Percentiles rank a stretch among this genome's conserved stretches.
Evolutionary conservation across 1,140 invertebrate genomes (phyloP).

Genomic region (Habropoda laboriosa): DNA sequence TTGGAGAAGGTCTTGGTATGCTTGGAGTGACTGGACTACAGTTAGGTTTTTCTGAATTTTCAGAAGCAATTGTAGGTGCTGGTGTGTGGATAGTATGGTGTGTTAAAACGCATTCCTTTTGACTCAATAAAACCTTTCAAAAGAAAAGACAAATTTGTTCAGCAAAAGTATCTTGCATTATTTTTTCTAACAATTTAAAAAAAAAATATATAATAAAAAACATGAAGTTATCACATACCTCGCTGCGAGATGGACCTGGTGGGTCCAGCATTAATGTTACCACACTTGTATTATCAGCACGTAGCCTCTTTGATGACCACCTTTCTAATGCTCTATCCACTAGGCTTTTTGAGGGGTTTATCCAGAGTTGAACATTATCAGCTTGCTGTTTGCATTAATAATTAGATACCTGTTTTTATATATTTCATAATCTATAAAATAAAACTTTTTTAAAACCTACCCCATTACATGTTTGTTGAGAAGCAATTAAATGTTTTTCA

Average conservation of each 20-base stretch:
- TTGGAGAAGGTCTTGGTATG: conserved; percentile 17
- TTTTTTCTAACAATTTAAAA: neutral
- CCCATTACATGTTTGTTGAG: conserved; percentile 80
- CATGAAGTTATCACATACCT: too few relatives aligned
- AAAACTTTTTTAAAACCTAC: conserved; percentile 59
- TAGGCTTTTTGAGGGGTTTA: conserved; percentile 95
- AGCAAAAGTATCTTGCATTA: neutral
- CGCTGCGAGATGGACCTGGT: conserved; percentile 89
- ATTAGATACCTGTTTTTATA: conserved; percentile 2
- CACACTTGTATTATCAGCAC: conserved; percentile 97
- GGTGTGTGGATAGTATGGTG: conserved; percentile 39
- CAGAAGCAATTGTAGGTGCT: neutral
- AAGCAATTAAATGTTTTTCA: conserved; percentile 84
- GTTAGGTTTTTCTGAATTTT: conserved; percentile 2
- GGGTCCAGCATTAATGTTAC: conserved; percentile 96
- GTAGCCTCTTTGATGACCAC: conserved; percentile 89
- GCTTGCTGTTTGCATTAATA: conserved; percentile 64
- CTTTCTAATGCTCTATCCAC: conserved; percentile 93
- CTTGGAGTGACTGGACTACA: neutral
- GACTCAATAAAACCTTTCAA: conserved; percentile 69
- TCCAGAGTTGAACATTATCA: conserved; percentile 83
- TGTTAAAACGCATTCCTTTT: conserved; percentile 64
- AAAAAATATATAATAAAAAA: neutral
- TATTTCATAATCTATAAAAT: conserved; percentile 10
- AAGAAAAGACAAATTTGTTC: conserved; percentile 24